These are phyloP conservation scores for Seladonia tumulorum DNA, from an alignment of 2,888 invertebrate genomes.

Conservation along the genomic window DNA sequence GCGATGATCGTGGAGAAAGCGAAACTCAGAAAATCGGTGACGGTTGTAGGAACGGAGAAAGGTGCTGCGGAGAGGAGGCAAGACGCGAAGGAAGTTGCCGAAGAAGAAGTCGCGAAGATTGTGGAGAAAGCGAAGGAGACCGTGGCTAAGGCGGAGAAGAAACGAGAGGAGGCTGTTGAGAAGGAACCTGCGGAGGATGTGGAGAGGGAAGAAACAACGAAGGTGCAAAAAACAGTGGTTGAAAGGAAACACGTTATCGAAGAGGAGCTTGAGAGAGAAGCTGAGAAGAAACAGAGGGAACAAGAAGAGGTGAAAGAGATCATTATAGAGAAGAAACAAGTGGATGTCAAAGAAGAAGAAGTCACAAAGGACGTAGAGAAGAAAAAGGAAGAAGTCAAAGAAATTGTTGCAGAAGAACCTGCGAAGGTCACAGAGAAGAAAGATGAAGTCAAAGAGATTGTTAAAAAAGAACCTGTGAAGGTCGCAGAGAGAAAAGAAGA, in stretches of 20 bases:
- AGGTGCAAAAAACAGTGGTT: slow-evolving; percentile 17
- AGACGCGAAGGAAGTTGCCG: background rate
- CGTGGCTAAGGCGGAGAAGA: background rate
- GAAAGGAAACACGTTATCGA: background rate
- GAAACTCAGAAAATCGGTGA: background rate
- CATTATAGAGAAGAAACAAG: background rate
- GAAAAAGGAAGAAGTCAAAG: background rate
- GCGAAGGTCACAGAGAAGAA: background rate
- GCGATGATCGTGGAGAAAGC: background rate
- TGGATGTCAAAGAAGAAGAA: background rate
- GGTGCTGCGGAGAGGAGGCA: background rate
- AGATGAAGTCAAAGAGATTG: background rate
- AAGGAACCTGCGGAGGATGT: background rate
- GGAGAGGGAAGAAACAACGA: background rate
- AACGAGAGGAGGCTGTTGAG: slow-evolving; percentile 3
- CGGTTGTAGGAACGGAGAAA: background rate
- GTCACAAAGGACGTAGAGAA: background rate
- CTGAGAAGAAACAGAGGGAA: background rate
- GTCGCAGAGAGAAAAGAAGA: background rate
- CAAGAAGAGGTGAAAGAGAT: background rate
- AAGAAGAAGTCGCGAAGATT: background rate
- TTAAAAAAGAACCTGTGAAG: no score
- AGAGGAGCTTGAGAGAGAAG: background rate
- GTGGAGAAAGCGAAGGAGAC: background rate
- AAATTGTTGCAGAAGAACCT: background rate